A percentile compares a stretch with the other conserved stretches of the same genome.
Evolutionary conservation across 2,888 invertebrate species (phyloP).

Genomic region (Lottia scabra): DNA sequence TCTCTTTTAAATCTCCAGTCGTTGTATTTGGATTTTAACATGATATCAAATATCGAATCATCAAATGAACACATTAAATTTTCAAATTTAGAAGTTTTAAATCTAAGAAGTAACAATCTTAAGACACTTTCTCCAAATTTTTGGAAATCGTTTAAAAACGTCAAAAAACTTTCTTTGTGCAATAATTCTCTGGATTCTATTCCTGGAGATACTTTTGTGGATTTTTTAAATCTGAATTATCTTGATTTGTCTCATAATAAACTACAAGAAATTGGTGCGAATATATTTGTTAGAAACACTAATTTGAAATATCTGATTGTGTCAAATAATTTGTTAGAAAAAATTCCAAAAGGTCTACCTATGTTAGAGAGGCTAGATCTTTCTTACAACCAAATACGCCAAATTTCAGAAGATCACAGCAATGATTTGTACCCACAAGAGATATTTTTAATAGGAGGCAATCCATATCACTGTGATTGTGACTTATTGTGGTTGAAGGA

Average conservation of each 20-base stretch:
- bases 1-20: slow-evolving; percentile 8
- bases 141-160: slow-evolving; percentile 10
- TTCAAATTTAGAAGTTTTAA: slow-evolving; percentile 12
- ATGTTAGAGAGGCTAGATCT: slow-evolving; percentile 41
- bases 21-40: slow-evolving; percentile 19
- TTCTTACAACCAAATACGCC: slow-evolving; percentile 33
- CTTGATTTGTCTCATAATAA: slow-evolving; percentile 36
- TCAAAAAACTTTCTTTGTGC: slow-evolving; percentile 23
- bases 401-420: slow-evolving; percentile 29
- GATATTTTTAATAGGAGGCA: slow-evolving; percentile 37
- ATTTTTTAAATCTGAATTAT: slow-evolving; percentile 18
- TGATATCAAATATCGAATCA: not conserved
- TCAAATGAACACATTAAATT: not conserved
- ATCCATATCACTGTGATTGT: slow-evolving; percentile 42
- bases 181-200: slow-evolving; percentile 23
- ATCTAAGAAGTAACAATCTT: slow-evolving; percentile 19
- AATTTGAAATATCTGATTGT: slow-evolving; percentile 34
- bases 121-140: slow-evolving; percentile 6
- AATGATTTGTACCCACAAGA: slow-evolving; percentile 36
- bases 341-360: slow-evolving; percentile 30
- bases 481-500: slow-evolving; percentile 42
- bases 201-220: slow-evolving; percentile 15
- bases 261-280: slow-evolving; percentile 23
- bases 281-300: slow-evolving; percentile 20
- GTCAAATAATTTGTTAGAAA: slow-evolving; percentile 29